Evolutionary conservation across 2,888 invertebrate genomes (phyloP).

Genomic region (Apodemia zela): DNA sequence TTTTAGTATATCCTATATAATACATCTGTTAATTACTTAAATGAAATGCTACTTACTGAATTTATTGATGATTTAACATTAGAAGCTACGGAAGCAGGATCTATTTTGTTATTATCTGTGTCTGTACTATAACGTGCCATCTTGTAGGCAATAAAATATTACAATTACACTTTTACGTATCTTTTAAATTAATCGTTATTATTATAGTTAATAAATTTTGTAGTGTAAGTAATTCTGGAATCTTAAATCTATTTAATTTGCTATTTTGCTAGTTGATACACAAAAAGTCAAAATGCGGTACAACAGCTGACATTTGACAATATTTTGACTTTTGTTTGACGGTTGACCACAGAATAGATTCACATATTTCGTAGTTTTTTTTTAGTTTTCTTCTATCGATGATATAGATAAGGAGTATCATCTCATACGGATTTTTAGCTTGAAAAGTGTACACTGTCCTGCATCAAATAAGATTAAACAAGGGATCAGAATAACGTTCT

Average conservation of each 20-base stretch:
- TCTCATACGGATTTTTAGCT: too few relatives aligned
- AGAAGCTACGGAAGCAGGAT: conserved; percentile 54
- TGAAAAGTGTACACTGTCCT: too few relatives aligned
- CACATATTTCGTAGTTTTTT: too few relatives aligned
- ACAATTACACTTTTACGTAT: background rate
- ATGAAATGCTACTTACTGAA: conserved; percentile 42
- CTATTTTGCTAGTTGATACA: background rate
- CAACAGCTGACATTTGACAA: background rate
- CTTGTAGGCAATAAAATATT: conserved; percentile 14
- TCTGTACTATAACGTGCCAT: conserved; percentile 33
- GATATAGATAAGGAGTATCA: too few relatives aligned
- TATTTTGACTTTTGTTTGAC: too few relatives aligned
- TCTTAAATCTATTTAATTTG: background rate
- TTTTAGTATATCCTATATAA: too few relatives aligned
- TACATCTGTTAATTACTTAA: too few relatives aligned
- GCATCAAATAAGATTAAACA: too few relatives aligned
- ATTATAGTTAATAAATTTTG: background rate
- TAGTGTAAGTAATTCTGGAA: background rate
- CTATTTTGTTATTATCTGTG: conserved; percentile 50
- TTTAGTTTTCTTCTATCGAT: too few relatives aligned
- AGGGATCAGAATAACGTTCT: too few relatives aligned
- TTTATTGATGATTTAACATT: conserved; percentile 57
- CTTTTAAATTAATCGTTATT: background rate
- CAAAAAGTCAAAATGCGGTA: background rate
- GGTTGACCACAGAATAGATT: too few relatives aligned